Conservation (phyloP, 1,140 invertebrate species). For the Euwallacea similis region DNA sequence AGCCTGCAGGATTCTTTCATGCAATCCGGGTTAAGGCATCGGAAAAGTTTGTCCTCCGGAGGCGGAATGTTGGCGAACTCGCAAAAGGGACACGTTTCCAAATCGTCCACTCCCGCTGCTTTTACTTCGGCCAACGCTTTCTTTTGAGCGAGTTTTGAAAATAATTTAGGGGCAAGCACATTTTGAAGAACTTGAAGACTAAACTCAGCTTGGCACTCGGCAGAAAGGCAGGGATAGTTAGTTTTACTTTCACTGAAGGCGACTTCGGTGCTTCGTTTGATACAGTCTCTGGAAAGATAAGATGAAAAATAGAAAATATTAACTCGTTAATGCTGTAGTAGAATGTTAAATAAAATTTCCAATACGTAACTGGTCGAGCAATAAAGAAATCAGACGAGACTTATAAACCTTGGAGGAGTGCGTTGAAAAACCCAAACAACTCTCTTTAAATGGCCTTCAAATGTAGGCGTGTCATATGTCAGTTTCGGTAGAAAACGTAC, state of each 20-base stretch:
- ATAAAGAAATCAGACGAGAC: too few relatives aligned
- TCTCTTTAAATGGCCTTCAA: too few relatives aligned
- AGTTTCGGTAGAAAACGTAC: too few relatives aligned
- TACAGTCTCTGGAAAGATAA: constrained; percentile 58
- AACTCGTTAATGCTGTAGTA: too few relatives aligned
- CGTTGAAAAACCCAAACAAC: too few relatives aligned
- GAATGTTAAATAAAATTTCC: too few relatives aligned
- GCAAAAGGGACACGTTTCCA: constrained; percentile 68
- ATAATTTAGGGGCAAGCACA: constrained; percentile 49
- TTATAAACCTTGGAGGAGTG: too few relatives aligned
- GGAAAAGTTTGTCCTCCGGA: constrained; percentile 63
- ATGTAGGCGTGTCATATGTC: too few relatives aligned
- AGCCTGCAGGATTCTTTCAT: constrained; percentile 66
- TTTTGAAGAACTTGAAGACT: constrained; percentile 46
- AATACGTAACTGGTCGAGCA: too few relatives aligned
- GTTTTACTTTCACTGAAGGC: constrained; percentile 60
- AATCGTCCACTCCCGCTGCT: constrained; percentile 61
- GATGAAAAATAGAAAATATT: constrained; percentile 40
- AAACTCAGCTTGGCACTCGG: constrained; percentile 55
- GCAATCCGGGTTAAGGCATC: constrained; percentile 66
- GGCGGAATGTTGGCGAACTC: constrained; percentile 64
- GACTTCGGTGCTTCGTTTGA: constrained; percentile 57
- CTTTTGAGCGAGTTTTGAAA: constrained; percentile 59
- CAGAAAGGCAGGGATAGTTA: constrained; percentile 55
- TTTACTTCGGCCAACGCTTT: constrained; percentile 63